Conservation (phyloP, 2,888 invertebrate species). For the Maniola hyperantus region DNA sequence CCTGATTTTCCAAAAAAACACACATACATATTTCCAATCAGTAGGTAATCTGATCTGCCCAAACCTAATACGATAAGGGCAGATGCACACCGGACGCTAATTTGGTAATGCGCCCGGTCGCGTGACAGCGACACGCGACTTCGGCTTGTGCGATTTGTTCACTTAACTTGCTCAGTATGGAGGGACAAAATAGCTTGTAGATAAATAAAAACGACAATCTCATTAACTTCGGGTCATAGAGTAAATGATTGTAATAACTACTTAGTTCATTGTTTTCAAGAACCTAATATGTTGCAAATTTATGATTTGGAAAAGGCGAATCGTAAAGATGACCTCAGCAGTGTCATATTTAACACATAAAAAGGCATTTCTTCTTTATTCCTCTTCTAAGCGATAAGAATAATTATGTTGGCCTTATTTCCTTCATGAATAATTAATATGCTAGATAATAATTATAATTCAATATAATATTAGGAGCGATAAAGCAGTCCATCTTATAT, state of each 20-base stretch:
- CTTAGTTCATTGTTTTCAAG: neutral
- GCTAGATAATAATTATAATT: too few species aligned
- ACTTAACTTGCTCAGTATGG: constrained; percentile 71
- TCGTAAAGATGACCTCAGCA: neutral
- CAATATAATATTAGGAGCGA: too few species aligned
- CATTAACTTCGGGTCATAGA: constrained; percentile 23
- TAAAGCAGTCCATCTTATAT: too few species aligned
- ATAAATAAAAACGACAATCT: constrained; percentile 57
- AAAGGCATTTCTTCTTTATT: too few species aligned
- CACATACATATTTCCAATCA: constrained; percentile 43
- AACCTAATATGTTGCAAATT: neutral
- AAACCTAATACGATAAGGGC: constrained; percentile 64
- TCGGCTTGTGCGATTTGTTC: constrained; percentile 72
- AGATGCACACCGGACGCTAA: constrained; percentile 71
- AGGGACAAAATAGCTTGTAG: constrained; percentile 59
- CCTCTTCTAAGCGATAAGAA: neutral
- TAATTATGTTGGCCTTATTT: too few species aligned
- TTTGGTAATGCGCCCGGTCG: constrained; percentile 74
- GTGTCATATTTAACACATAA: too few species aligned
- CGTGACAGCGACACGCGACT: constrained; percentile 69
- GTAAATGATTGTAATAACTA: neutral
- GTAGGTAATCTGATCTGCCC: constrained; percentile 59
- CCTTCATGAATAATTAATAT: too few species aligned
- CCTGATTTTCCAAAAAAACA: constrained; percentile 5
- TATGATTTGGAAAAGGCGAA: neutral